Percentiles rank a stretch among this genome's conserved stretches.
phyloP scores from a whole-genome alignment of 2,113 vertebrate genomes.

The Rhinogobius similis region DNA sequence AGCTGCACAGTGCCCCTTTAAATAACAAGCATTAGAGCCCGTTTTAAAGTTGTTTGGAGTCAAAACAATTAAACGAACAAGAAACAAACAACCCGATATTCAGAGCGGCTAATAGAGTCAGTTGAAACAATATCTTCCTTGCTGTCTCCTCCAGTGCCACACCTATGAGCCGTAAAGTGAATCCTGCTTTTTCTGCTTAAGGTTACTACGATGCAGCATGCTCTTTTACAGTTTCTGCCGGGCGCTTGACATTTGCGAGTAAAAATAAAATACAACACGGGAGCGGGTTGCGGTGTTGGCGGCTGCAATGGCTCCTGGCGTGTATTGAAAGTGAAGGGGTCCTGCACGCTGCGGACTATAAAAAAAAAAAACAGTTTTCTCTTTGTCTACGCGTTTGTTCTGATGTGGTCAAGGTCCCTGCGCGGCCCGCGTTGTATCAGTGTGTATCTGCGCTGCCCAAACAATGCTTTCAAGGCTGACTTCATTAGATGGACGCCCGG shows the following conservation, averaged over 20 bases:
- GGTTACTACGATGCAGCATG: slow-evolving; percentile 27
- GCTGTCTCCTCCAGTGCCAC: background rate
- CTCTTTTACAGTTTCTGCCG: slow-evolving; percentile 26
- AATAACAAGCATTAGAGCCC: no score
- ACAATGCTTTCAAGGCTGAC: slow-evolving; percentile 65
- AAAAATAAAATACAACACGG: slow-evolving; percentile 48
- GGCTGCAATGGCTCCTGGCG: slow-evolving; percentile 60
- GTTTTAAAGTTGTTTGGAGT: no score
- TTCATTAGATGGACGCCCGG: slow-evolving; percentile 66
- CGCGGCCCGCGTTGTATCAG: slow-evolving; percentile 52
- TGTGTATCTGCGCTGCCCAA: slow-evolving; percentile 38
- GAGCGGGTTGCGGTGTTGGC: slow-evolving; percentile 28
- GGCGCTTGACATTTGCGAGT: slow-evolving; percentile 55
- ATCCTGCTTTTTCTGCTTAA: slow-evolving; percentile 33
- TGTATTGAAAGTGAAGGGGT: slow-evolving; percentile 55
- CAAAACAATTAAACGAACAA: no score
- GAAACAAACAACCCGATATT: no score
- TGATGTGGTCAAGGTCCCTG: slow-evolving; percentile 55
- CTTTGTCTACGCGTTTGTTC: slow-evolving; percentile 58
- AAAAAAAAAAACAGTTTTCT: slow-evolving; percentile 46
- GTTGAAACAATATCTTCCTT: no score
- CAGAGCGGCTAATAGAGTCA: no score
- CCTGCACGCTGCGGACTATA: slow-evolving; percentile 50
- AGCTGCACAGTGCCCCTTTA: no score
- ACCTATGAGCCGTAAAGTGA: background rate